These are phyloP conservation scores for Sorex araneus DNA, from an alignment of 2,113 vertebrate genomes.

Conservation along the genomic window DNA sequence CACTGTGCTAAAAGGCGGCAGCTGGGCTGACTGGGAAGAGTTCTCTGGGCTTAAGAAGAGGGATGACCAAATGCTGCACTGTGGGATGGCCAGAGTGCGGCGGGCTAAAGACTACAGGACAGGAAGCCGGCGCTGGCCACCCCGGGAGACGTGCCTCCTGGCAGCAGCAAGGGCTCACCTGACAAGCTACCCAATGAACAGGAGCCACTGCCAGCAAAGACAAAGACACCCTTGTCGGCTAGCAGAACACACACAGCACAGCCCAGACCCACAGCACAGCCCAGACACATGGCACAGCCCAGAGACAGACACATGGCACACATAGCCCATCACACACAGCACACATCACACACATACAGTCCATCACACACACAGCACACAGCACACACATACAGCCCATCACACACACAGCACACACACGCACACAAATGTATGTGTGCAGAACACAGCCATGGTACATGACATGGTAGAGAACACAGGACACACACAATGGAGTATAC, in stretches of 20 bases:
- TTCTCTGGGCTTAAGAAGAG: background rate
- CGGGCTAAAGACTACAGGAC: background rate
- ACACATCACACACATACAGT: too few relatives aligned
- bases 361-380: too few relatives aligned
- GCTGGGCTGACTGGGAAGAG: background rate
- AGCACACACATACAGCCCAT: background rate
- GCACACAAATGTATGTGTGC: too few relatives aligned
- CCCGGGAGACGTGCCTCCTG: background rate
- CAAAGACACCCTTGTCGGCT: background rate
- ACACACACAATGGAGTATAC: background rate
- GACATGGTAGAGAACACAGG: too few relatives aligned
- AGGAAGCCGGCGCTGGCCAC: constrained; percentile 60
- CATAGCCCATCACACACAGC: too few relatives aligned
- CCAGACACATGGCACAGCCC: too few relatives aligned
- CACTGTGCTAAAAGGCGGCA: background rate
- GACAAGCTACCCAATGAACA: background rate
- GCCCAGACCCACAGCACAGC: too few relatives aligned
- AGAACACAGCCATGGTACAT: too few relatives aligned
- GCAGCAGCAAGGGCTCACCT: background rate
- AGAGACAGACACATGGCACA: too few relatives aligned
- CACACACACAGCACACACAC: too few relatives aligned
- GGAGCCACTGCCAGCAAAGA: background rate
- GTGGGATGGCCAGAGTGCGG: background rate
- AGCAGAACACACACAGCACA: background rate
- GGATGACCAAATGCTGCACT: too few relatives aligned